A percentile compares a stretch with the other conserved stretches of the same genome.
Conservation (phyloP, 2,797 vertebrate genomes). For the Phrynocephalus vlangalii region DNA sequence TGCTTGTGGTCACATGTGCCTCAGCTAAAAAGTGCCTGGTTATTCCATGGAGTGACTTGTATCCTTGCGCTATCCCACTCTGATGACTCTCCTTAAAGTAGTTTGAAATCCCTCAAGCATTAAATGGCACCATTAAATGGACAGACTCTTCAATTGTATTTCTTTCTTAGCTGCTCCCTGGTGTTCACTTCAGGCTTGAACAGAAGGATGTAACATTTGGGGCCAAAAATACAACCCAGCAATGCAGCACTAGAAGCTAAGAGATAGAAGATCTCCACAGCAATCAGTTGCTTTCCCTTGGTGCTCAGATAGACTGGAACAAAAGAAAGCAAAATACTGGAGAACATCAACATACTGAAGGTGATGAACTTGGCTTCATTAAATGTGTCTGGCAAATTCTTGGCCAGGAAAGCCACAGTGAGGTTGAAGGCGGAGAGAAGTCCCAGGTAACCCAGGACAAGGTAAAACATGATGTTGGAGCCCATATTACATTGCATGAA, state of each 20-base stretch:
- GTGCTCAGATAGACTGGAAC: constrained; percentile 2
- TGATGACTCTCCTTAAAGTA: too few relatives aligned
- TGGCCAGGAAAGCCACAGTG: background rate
- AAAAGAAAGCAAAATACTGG: background rate
- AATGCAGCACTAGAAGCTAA: background rate
- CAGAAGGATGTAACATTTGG: background rate
- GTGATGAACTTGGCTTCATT: constrained; percentile 13
- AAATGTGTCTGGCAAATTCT: background rate
- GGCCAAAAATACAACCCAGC: background rate
- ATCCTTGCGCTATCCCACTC: too few relatives aligned
- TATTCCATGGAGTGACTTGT: too few relatives aligned
- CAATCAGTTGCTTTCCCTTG: background rate
- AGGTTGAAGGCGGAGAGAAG: background rate
- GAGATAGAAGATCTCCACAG: constrained; percentile 6
- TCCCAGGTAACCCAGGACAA: background rate
- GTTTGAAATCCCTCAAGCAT: too few relatives aligned
- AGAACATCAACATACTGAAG: background rate
- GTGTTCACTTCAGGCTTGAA: background rate
- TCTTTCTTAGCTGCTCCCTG: background rate
- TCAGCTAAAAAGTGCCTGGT: too few relatives aligned
- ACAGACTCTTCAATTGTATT: background rate
- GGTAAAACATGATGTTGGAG: background rate
- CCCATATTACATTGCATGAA: background rate
- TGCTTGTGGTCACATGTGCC: too few relatives aligned
- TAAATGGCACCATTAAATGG: too few relatives aligned